Conservation (phyloP, 2,797 vertebrate genomes). For the Lepilemur ruficaudatus region DNA sequence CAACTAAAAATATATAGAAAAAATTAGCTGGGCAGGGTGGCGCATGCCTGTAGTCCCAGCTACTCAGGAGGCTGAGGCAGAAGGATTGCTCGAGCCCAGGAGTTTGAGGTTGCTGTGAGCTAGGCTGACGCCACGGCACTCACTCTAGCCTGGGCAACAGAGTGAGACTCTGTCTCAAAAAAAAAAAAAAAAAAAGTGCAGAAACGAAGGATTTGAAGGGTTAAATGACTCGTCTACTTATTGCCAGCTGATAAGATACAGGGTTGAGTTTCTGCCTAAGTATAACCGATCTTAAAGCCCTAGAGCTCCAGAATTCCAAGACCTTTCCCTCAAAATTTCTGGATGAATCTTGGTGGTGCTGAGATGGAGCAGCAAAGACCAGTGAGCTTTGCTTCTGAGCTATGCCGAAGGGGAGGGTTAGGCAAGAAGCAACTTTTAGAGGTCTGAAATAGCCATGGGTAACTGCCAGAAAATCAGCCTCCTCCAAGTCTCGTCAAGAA, state of each 20-base stretch:
- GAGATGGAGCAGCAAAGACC: neutral
- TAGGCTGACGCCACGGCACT: too few species aligned
- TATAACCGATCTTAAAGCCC: neutral
- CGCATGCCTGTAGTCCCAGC: too few species aligned
- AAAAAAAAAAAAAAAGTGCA: too few species aligned
- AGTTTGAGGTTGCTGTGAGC: too few species aligned
- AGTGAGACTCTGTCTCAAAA: too few species aligned
- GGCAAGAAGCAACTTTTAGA: conserved; percentile 56
- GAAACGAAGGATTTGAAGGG: neutral
- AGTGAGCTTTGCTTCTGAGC: neutral
- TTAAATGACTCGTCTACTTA: neutral
- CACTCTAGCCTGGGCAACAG: too few species aligned
- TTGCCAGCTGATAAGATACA: neutral
- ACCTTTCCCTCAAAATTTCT: neutral
- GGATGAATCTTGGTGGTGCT: neutral
- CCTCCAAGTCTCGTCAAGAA: neutral
- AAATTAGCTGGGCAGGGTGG: too few species aligned
- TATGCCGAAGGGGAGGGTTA: neutral
- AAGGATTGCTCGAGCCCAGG: too few species aligned
- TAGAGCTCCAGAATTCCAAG: neutral
- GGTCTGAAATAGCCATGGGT: conserved; percentile 61
- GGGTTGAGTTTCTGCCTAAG: neutral
- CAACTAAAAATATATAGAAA: too few species aligned
- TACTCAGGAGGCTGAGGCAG: too few species aligned
- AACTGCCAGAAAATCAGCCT: conserved; percentile 49